Base-by-base conservation (phyloP, 2,888 invertebrate species). In the Eristalis intricaria region DNA sequence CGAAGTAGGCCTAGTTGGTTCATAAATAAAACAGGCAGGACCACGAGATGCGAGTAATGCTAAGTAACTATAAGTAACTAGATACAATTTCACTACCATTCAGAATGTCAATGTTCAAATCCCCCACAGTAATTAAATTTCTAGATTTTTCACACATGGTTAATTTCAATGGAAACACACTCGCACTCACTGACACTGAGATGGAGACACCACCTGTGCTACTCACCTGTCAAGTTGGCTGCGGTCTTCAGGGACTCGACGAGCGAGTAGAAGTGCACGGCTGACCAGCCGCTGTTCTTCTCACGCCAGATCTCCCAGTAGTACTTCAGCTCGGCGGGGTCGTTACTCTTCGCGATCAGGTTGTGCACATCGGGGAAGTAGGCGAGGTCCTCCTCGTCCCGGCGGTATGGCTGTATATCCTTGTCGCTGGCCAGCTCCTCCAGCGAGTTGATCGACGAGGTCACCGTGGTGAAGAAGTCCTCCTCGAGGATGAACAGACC, bases 371-470 rank as follows among this genome's bases (percentile, higher is more conserved):
- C 91, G 8, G 92, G 92, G 63, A 90, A 90, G 40, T 90, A 92
- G 13, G 92, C 90, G 70, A 92, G 64, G 0, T 90, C 87, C 8
- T 91, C 92, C 35, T 90, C 90, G 35, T 91, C 91, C 74, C 90
- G 43, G 2, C 75, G 73, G 26, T 89, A 89, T 1, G 76, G 79
- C 11, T 88, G 84, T 11, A 98, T 93, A 91, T 97, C 95, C 89
- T 95, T 94, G 75, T 92, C 92, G 4, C 91, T 91, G 22, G 92
- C 90, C 26, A 92, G 87, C n/a, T 90, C 90, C 66, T 90, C 90
- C 38, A 92, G 80, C 0, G 92, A 90, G 0, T 89, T 90, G 23
- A 92, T 79, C 70, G 91, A 91, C 85, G 91, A 90, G 23, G 90
- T 89, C 65, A 92, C 91, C 4, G 91, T 91, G 0, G 91, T 89